Percentiles rank a stretch among this genome's conserved stretches.
These are phyloP conservation scores for Melipona bicolor DNA, from an alignment of 2,888 invertebrate species.

Conservation along the genomic window DNA sequence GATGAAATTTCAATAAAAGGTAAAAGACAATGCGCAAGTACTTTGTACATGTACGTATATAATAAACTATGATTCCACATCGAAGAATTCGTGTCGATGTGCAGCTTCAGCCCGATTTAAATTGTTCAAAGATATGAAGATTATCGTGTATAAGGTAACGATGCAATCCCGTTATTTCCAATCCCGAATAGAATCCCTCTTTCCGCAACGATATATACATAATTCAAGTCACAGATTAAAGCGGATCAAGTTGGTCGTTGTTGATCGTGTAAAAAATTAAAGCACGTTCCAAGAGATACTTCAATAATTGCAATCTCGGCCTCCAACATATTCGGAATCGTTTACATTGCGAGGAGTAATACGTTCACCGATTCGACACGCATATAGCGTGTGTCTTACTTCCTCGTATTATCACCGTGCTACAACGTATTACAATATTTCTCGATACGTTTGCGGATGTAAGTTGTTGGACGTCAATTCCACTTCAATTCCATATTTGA, in stretches of 20 bases:
- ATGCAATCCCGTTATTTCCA: slow-evolving; percentile 2
- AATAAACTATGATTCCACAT: neutral
- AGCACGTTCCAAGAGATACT: slow-evolving; percentile 13
- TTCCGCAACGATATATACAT: slow-evolving; percentile 3
- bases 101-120: slow-evolving; percentile 11
- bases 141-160: slow-evolving; percentile 29
- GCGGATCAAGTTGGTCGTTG: slow-evolving; percentile 2
- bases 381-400: neutral
- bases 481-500: neutral
- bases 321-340: slow-evolving; percentile 9
- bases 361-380: slow-evolving; percentile 2
- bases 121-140: slow-evolving; percentile 41
- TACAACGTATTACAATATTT: neutral
- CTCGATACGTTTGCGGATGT: neutral
- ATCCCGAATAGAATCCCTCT: neutral
- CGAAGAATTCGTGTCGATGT: neutral
- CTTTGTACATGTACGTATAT: too few species aligned
- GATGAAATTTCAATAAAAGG: neutral
- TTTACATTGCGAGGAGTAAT: slow-evolving; percentile 29
- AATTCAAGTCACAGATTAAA: slow-evolving; percentile 30
- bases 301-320: slow-evolving; percentile 17
- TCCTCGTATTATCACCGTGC: neutral
- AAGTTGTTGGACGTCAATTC: neutral
- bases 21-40: neutral
- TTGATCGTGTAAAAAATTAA: slow-evolving; percentile 28